Conservation (phyloP, 2,888 invertebrate genomes). For the Luperina testacea region DNA sequence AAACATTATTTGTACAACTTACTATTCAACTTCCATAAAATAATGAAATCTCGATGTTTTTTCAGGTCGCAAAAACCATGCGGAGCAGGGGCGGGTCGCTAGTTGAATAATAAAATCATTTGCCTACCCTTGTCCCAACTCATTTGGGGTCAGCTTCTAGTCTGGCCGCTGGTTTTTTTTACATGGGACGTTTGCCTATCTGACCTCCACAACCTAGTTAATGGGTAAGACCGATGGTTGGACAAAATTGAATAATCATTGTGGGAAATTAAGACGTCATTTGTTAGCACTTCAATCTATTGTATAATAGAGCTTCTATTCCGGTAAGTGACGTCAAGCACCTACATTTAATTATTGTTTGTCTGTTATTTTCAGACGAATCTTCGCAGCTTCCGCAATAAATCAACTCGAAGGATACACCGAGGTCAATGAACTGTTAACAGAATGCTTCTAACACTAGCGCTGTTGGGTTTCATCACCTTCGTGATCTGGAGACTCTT, state of each 20-base stretch:
- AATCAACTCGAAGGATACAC: background rate
- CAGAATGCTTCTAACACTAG: slow-evolving; percentile 47
- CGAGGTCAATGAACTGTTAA: background rate
- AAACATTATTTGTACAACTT: too few species aligned
- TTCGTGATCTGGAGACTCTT: slow-evolving; percentile 60
- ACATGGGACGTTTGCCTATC: too few species aligned
- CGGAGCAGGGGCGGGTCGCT: too few species aligned
- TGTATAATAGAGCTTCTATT: background rate
- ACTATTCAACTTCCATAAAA: too few species aligned
- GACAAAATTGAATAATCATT: background rate
- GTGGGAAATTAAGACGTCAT: background rate
- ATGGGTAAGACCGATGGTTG: background rate
- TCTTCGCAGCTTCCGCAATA: background rate
- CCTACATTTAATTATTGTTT: background rate
- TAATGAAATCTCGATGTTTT: too few species aligned
- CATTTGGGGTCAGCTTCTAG: background rate
- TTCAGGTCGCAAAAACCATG: too few species aligned
- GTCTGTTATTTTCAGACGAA: slow-evolving; percentile 37
- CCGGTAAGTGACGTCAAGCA: slow-evolving; percentile 9
- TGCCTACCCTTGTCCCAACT: background rate
- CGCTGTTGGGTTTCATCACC: slow-evolving; percentile 37
- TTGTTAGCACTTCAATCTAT: background rate
- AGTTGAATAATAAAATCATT: background rate
- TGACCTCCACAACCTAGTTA: too few species aligned
- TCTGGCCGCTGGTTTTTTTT: background rate